Conservation (phyloP, 2,797 vertebrate genomes). For the Catharus ustulatus region DNA sequence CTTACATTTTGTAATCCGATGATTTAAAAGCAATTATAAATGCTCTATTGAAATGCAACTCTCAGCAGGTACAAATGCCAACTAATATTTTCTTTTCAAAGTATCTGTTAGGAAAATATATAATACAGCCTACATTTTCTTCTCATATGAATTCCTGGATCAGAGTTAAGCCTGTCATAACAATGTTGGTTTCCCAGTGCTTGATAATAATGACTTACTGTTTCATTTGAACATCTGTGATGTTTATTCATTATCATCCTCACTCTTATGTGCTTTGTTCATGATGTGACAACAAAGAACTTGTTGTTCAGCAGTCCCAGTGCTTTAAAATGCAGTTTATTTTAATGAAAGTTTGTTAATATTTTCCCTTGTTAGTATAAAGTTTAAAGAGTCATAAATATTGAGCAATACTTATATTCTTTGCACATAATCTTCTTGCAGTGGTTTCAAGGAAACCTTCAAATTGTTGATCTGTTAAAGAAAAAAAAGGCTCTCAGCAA, state of each 20-base stretch:
- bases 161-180: slow-evolving; percentile 20
- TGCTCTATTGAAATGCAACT: background rate
- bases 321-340: background rate
- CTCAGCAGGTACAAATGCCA: background rate
- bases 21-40: background rate
- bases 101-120: background rate
- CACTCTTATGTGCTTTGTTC: background rate
- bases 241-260: slow-evolving; percentile 31
- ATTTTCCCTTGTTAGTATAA: background rate
- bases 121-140: background rate
- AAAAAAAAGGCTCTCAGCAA: background rate
- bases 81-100: slow-evolving; percentile 7
- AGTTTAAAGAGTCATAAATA: background rate
- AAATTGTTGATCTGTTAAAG: background rate
- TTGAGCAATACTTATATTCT: background rate
- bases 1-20: background rate
- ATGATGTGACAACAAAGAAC: background rate
- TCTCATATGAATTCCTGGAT: background rate
- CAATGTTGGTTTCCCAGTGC: background rate
- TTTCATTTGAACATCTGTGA: slow-evolving; percentile 26
- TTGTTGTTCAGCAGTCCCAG: background rate
- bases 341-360: background rate
- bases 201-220: slow-evolving; percentile 31
- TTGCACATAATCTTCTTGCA: background rate
- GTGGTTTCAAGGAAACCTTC: background rate